Evolutionary conservation across 2,113 vertebrate species (phyloP).

Genomic region (Recurvirostra avosetta): DNA sequence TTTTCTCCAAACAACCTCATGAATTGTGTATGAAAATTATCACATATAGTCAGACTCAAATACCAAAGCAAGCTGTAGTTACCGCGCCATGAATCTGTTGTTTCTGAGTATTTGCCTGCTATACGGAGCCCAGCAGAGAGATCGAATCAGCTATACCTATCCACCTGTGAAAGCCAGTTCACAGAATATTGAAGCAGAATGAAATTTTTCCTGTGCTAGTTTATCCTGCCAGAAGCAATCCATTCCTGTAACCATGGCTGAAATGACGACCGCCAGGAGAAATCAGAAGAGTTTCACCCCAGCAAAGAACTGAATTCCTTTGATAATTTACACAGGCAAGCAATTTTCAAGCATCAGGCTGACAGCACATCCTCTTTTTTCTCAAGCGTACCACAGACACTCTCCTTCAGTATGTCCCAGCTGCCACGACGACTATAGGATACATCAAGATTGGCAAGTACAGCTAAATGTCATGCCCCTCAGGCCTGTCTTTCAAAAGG

Average conservation of each 20-base stretch:
- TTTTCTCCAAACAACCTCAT: not conserved
- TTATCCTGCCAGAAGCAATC: not conserved
- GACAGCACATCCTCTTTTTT: not conserved
- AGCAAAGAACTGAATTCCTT: not conserved
- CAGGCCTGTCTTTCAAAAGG: not conserved
- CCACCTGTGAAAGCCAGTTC: not conserved
- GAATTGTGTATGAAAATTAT: not conserved
- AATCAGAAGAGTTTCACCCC: not conserved
- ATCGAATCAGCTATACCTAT: accelerated
- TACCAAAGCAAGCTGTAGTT: not conserved
- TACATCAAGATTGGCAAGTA: not conserved
- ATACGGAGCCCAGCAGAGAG: not conserved
- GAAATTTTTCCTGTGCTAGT: not conserved
- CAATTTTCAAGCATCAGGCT: not conserved
- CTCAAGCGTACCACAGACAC: not conserved
- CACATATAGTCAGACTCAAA: not conserved
- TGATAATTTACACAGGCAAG: not conserved
- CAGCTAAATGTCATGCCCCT: not conserved
- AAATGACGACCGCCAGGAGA: not conserved
- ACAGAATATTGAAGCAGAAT: not conserved
- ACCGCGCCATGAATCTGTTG: accelerated
- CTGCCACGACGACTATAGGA: not conserved
- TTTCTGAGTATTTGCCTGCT: not conserved
- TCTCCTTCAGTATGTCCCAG: not conserved
- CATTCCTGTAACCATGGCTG: not conserved